Base-by-base conservation (phyloP, 2,113 vertebrate species). In the Patagioenas fasciata region DNA sequence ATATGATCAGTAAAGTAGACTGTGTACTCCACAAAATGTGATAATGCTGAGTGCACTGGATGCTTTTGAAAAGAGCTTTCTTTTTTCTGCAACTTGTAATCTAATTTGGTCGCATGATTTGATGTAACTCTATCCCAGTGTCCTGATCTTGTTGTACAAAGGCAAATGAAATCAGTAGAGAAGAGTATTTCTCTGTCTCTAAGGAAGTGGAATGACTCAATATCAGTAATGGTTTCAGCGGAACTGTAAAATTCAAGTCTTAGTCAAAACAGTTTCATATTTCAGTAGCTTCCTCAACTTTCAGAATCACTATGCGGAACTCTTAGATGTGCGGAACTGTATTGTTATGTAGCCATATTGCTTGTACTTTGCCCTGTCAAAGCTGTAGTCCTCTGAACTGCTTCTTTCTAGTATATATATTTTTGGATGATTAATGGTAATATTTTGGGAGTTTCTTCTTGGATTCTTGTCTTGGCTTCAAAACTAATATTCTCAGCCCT, bases 81-180 rank as follows among this genome's bases (percentile, higher is more conserved):
- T 69, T 89, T 90, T 85, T 77, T 62, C 6, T 6, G 51, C 61
- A 81, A 57, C 24, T 95, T 88, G 44, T 92, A 90, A 57, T 91
- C 56, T 71, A 64, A 75, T 83, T 82, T 90, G 58, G 56, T 93
- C 74, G 71, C 44, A 9, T 89, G 84, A 91, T 67, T 56, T 91
- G 57, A 67, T 89, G 44, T 53, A 92, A 53, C 72, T 81, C 24
- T 88, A 5, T 83, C 38, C 18, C 31, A 5, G 2, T 77, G 56
- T 58, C 69, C n/a, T 78, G 60, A 88, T 44, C 72, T 47, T 71
- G 25, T 50, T 85, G 58, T 40, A 71, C 67, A 90, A 85, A 80
- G 34, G 42, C 66, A 93, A 85, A 74, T 64, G 4, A 88, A 88
- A 85, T 91, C 29, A 88, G 32, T 62, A n/a, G 44, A 62, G 36